phyloP scores from a whole-genome alignment of 1,140 invertebrate species.

The Zeugodacus cucurbitae region DNA sequence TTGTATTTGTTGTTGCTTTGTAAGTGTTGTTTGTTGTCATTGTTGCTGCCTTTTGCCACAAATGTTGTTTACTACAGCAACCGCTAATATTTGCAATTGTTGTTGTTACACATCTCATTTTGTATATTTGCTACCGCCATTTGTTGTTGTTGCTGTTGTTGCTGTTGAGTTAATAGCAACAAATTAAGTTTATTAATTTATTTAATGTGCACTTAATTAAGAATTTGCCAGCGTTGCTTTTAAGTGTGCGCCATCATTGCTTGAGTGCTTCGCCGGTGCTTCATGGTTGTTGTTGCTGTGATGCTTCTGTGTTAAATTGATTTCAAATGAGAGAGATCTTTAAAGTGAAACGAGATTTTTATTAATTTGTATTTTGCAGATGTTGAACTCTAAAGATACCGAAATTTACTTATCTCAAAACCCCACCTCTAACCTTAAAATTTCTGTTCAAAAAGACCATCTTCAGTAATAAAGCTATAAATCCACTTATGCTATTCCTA shows the following conservation, averaged over 20 bases:
- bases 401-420: no score
- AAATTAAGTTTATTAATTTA: constrained; percentile 36
- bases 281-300: not conserved
- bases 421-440: no score
- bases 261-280: not conserved
- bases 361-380: no score
- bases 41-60: constrained; percentile 7
- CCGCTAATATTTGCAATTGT: not conserved
- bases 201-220: constrained; percentile 26
- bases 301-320: no score
- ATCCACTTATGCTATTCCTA: no score
- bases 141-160: not conserved
- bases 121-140: not conserved
- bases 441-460: no score
- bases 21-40: not conserved
- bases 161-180: constrained; percentile 19
- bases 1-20: not conserved
- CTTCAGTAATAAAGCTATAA: no score
- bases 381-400: no score
- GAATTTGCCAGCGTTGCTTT: not conserved
- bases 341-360: no score
- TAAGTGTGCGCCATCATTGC: not conserved
- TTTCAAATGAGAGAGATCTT: no score
- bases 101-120: not conserved
- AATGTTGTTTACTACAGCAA: not conserved